phyloP scores from a whole-genome alignment of 1,140 invertebrate species.

The Euwallacea fornicatus region DNA sequence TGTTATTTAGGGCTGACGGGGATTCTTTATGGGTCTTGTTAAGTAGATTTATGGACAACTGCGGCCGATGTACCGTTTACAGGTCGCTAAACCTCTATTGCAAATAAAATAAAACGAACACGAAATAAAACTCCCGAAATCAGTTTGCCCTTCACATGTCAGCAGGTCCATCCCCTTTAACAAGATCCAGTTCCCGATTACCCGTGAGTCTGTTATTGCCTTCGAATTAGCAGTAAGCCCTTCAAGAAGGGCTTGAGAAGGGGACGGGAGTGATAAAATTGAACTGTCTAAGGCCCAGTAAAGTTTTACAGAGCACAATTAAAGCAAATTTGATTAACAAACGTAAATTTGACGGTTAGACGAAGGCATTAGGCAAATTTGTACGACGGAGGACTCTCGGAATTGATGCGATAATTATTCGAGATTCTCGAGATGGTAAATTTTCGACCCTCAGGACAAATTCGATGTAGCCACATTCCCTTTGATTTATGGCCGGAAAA shows the following conservation, averaged over 20 bases:
- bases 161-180: no score
- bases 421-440: conserved; percentile 10
- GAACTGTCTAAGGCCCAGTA: background rate
- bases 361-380: conserved; percentile 3
- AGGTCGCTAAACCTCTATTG: no score
- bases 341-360: conserved; percentile 9
- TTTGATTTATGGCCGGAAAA: conserved; percentile 26
- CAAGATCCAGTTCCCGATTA: no score
- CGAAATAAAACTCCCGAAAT: no score
- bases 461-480: conserved; percentile 14
- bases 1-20: background rate
- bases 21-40: conserved; percentile 4
- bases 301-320: conserved; percentile 4
- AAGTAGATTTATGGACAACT: conserved; percentile 1
- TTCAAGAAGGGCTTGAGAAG: background rate
- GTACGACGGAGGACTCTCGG: background rate
- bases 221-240: background rate
- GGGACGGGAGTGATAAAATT: background rate
- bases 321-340: conserved; percentile 17
- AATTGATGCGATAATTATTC: conserved; percentile 7
- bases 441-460: conserved; percentile 2
- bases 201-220: background rate
- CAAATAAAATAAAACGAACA: no score
- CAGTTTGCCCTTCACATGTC: no score
- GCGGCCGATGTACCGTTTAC: background rate